phyloP scores from a whole-genome alignment of 2,888 invertebrate genomes.

The Drosophila niveifrons region DNA sequence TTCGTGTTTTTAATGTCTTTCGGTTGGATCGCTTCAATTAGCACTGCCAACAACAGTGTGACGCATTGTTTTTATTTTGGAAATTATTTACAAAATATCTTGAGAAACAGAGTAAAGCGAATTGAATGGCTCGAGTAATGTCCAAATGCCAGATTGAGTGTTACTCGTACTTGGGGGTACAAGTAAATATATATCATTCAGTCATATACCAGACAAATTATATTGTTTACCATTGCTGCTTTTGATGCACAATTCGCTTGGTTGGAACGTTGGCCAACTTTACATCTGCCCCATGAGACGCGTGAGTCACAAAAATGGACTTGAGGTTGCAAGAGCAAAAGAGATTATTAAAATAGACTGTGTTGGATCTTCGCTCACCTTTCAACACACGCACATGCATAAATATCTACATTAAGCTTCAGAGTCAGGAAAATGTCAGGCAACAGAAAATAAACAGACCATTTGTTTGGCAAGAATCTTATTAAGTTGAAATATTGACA shows the following conservation, averaged over 20 bases:
- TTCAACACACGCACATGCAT: conserved; percentile 14
- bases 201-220: conserved; percentile 49
- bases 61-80: conserved; percentile 73
- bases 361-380: conserved; percentile 56
- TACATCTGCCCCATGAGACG: conserved; percentile 39
- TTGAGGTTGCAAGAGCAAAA: background rate
- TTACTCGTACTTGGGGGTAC: conserved; percentile 43
- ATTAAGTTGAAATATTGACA: conserved; percentile 48
- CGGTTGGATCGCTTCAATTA: conserved; percentile 69
- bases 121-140: conserved; percentile 24
- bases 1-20: conserved; percentile 44
- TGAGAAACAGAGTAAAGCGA: conserved; percentile 22
- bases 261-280: conserved; percentile 53
- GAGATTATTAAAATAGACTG: conserved; percentile 48
- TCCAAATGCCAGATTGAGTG: conserved; percentile 46
- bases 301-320: conserved; percentile 1
- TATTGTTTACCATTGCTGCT: conserved; percentile 57
- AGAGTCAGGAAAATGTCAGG: conserved; percentile 40
- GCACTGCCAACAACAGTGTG: conserved; percentile 55
- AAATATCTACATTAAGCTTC: conserved; percentile 24
- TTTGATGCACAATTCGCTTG: conserved; percentile 36
- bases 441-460: conserved; percentile 37
- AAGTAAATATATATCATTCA: conserved; percentile 55
- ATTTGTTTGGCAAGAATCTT: conserved; percentile 52
- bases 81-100: conserved; percentile 65